Percentiles rank a stretch among this genome's conserved stretches.
Evolutionary conservation across 2,113 vertebrate species (phyloP).

Genomic region (Paratilapia polleni): DNA sequence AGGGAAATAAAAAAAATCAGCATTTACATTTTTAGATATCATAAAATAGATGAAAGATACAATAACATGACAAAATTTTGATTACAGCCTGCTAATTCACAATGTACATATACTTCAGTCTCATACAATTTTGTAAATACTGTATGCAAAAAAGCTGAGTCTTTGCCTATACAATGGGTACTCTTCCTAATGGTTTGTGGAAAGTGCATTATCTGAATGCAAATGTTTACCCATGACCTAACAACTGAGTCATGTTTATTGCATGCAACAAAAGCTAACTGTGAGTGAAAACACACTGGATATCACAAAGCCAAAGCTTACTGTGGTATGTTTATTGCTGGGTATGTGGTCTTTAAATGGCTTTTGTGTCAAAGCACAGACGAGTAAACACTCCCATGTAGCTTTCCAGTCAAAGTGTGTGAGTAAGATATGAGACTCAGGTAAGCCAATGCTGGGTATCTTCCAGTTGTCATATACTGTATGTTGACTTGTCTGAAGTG

Average conservation of each 20-base stretch:
- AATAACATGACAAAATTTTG: neutral
- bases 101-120: neutral
- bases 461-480: neutral
- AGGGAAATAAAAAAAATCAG: neutral
- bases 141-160: neutral
- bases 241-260: constrained; percentile 66
- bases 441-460: constrained; percentile 15
- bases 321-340: constrained; percentile 60
- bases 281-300: constrained; percentile 66
- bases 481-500: neutral
- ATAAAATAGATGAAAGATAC: neutral
- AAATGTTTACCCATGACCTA: constrained; percentile 67
- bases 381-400: constrained; percentile 38
- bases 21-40: neutral
- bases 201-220: constrained; percentile 53
- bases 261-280: constrained; percentile 64
- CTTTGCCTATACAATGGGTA: neutral
- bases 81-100: neutral
- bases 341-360: constrained; percentile 56
- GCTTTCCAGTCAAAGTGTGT: constrained; percentile 41
- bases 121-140: neutral
- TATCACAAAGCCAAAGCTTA: constrained; percentile 59
- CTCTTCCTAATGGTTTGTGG: constrained; percentile 31
- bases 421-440: constrained; percentile 8
- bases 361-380: constrained; percentile 47